Evolutionary conservation across 2,113 vertebrate species (phyloP).

Genomic region (Poeciliopsis occidentalis): DNA sequence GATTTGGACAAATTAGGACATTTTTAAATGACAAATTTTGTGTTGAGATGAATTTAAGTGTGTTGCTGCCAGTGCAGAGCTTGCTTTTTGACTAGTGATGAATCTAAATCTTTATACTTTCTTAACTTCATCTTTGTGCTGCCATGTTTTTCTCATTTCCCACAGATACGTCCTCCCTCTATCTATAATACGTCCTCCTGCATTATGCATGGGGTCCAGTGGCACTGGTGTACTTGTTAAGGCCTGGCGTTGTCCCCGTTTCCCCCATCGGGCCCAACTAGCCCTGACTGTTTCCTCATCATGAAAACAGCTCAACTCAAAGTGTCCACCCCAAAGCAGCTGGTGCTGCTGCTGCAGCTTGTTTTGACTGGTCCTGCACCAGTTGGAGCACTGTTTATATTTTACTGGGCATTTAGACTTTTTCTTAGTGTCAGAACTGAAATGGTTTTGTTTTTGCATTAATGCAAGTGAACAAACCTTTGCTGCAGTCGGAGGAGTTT

Average conservation of each 20-base stretch:
- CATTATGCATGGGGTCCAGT: slow-evolving; percentile 65
- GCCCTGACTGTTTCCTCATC: slow-evolving; percentile 16
- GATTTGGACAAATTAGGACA: too few species aligned
- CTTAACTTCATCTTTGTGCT: background rate
- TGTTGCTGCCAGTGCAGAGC: too few species aligned
- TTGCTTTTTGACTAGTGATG: background rate
- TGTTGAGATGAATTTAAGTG: too few species aligned
- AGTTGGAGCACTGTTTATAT: slow-evolving; percentile 31
- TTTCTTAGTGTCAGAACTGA: background rate
- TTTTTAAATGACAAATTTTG: too few species aligned
- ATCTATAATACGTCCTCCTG: slow-evolving; percentile 57
- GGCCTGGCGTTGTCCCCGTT: slow-evolving; percentile 56
- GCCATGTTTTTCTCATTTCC: slow-evolving; percentile 30
- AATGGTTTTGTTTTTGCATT: background rate
- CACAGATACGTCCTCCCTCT: background rate
- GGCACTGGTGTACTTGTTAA: slow-evolving; percentile 67
- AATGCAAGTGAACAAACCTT: background rate
- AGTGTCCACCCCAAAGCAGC: slow-evolving; percentile 22
- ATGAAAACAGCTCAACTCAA: slow-evolving; percentile 28
- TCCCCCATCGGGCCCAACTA: slow-evolving; percentile 58
- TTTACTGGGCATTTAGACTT: slow-evolving; percentile 3
- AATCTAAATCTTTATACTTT: too few species aligned
- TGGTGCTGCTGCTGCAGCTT: background rate
- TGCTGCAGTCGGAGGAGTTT: background rate
- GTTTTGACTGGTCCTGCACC: slow-evolving; percentile 26